Evolutionary conservation across 1,140 invertebrate genomes (phyloP), one percentile per base, ranked within the genome.

Genomic region (Drosophila burlai): DNA sequence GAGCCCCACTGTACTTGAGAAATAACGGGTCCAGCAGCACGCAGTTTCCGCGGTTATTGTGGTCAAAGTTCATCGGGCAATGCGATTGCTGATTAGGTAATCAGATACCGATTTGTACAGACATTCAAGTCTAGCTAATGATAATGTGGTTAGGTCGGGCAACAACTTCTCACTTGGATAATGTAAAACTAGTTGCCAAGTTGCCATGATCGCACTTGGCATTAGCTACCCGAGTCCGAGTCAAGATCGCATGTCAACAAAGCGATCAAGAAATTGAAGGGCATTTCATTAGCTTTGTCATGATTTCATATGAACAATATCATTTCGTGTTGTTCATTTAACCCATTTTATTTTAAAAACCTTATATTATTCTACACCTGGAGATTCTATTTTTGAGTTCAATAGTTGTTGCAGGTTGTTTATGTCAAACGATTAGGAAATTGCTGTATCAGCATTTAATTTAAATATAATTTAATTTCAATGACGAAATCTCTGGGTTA

Each of bases 401-500:
- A 24, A 24, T 16, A 38, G 21, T 38, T 24, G 60, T 66, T 21
- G 58, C 61, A 72, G 67, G 21, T 76, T 76, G 71, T 64, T 79
- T 58, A 46, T 67, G 49, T 34, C 42, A n/a, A 62, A 66, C 21
- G 81, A 83, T 76, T 80, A 83, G 47, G 16, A 80, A 76, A 57
- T 40, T 68, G 50, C 40, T 68, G 34, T 46, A 76, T 49, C 47
- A 68, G 49, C 71, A 80, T 67, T 60, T 59, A 54, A 42, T 63
- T 24, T 40, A 57, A 47, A 46, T 45, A 13, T 72, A 26, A 18
- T 43, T 31, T 18, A 50, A 52, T 66, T 18, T 61, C 24, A 15
- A 45, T 82, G 63, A 63, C 69, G 57, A 82, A 62, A 60, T 74
- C 69, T 62, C 52, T 52, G 64, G 67, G 82, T 85, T 84, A 85